Percentiles rank a stretch among this genome's conserved stretches.
Evolutionary conservation across 2,113 vertebrate genomes (phyloP).

Genomic region (Cynoglossus semilaevis): DNA sequence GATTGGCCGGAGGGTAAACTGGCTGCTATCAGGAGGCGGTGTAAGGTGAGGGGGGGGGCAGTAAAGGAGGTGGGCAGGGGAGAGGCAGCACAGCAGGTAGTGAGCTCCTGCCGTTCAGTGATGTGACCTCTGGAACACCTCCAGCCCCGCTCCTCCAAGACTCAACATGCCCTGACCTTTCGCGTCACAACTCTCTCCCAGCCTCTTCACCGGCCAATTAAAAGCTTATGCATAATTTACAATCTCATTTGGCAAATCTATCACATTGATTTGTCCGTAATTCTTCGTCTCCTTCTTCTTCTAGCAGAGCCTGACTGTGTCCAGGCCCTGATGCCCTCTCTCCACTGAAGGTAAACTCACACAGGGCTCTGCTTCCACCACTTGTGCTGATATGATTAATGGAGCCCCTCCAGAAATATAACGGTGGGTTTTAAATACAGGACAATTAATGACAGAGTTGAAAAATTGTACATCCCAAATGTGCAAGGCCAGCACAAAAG

Average conservation of each 20-base stretch:
- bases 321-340: constrained; percentile 2
- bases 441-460: constrained; percentile 59
- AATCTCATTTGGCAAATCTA: constrained; percentile 63
- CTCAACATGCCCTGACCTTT: constrained; percentile 60
- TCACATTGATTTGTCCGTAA: constrained; percentile 63
- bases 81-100: constrained; percentile 39
- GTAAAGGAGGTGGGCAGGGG: constrained; percentile 14
- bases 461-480: constrained; percentile 51
- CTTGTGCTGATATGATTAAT: constrained; percentile 39
- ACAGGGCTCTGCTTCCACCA: constrained; percentile 2
- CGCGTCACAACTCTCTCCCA: constrained; percentile 50
- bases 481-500: constrained; percentile 69
- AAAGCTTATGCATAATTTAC: constrained; percentile 78
- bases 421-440: constrained; percentile 59
- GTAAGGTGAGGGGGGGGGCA: constrained; percentile 1
- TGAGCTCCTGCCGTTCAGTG: constrained; percentile 30
- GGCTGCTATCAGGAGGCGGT: constrained; percentile 48
- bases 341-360: neutral
- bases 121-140: constrained; percentile 56
- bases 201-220: constrained; percentile 71
- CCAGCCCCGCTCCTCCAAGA: constrained; percentile 42
- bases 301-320: constrained; percentile 14
- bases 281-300: constrained; percentile 40
- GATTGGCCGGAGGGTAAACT: constrained; percentile 56
- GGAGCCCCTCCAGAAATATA: constrained; percentile 46